Evolutionary conservation across 2,888 invertebrate species (phyloP), one percentile per base, ranked within the genome.

Genomic region (Drosophila atripex): DNA sequence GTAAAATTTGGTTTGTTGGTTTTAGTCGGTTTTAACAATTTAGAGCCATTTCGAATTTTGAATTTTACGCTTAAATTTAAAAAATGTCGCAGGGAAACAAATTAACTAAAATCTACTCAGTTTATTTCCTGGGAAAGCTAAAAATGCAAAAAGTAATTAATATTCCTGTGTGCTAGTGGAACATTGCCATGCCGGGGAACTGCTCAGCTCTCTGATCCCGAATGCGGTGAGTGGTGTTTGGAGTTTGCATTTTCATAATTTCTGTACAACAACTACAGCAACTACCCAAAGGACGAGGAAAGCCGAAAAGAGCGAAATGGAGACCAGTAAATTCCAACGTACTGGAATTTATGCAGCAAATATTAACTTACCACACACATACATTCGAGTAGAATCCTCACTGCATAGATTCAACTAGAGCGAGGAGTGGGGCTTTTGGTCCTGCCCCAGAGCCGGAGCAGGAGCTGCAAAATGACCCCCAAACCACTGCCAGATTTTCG

Each of bases 331-430:
- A 84, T 82, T 77, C 80, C 80, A 78, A 76, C 77, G 79, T 73
- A 50, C 52, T 78, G 82, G 79, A 82, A 82, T 82, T 84, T 84
- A 82, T 82, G 84, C 82, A 73, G 84, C 86, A 85, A 85, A 85
- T 85, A 85, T 85, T 85, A 86, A 85, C 84, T 86, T 78, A 78
- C 84, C 66, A 66, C 73, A 63, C 54, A 52, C 45, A 59, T 23
- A 65, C 47, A 63, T 46, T 50, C 12, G 60, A 16, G 32, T 51
- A 38, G 38, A 64, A 59, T 57, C 57, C 60, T 56, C 35, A 39
- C 45, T 14, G 52, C 63, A 64, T 64, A 68, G 39, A 55, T 59
- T 49, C 59, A 60, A 45, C 50, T 76, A 64, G 71, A 30, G 46
- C 16, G 12, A 50, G 43, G 25, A 32, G 9, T 32, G 21, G 16